These are phyloP conservation scores for Therioaphis trifolii DNA, from an alignment of 2,888 invertebrate species.

Conservation along the genomic window DNA sequence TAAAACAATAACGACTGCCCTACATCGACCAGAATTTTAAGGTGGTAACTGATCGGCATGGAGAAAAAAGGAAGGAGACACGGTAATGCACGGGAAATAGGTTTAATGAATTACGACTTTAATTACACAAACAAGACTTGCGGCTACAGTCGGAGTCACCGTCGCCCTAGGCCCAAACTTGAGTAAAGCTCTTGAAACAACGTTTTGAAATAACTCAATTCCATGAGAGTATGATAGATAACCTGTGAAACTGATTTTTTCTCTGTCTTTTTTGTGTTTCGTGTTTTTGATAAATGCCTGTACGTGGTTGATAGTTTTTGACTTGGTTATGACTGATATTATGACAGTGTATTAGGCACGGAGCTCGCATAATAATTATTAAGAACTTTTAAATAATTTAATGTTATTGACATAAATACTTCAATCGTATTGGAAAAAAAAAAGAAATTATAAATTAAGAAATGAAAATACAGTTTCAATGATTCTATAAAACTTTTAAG, in stretches of 20 bases:
- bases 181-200: background rate
- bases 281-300: constrained; percentile 14
- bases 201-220: constrained; percentile 38
- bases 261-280: no score
- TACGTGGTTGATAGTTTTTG: no score
- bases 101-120: constrained; percentile 41
- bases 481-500: no score
- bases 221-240: background rate
- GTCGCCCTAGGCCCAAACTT: no score
- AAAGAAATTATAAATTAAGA: no score
- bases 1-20: constrained; percentile 19
- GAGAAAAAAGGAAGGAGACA: background rate
- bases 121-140: constrained; percentile 28
- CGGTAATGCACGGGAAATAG: constrained; percentile 20
- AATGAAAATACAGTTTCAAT: no score
- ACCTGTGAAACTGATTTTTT: background rate
- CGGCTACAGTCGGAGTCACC: background rate
- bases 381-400: no score
- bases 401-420: no score
- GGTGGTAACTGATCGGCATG: background rate
- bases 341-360: no score
- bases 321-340: no score
- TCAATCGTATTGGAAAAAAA: no score
- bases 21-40: constrained; percentile 1
- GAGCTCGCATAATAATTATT: no score